Conservation (phyloP, 1,140 invertebrate species). For the Atta texana region DNA sequence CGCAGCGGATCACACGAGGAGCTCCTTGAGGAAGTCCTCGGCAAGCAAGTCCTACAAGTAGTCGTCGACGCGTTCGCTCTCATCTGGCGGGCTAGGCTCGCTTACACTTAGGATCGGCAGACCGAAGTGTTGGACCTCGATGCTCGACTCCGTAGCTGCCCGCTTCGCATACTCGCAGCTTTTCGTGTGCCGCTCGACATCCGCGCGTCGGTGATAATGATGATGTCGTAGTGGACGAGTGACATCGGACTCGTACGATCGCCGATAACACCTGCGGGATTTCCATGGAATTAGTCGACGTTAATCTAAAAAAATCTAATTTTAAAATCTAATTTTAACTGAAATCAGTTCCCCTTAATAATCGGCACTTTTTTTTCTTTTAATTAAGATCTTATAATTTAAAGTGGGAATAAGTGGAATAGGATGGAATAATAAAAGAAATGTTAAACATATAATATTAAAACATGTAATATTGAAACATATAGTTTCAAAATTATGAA, state of each 20-base stretch:
- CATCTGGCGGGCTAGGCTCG: constrained; percentile 92
- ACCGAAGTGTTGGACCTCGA: constrained; percentile 88
- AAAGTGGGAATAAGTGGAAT: too few relatives aligned
- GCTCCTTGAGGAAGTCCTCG: constrained; percentile 84
- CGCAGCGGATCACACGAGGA: constrained; percentile 81
- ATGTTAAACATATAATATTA: background rate
- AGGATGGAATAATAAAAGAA: background rate
- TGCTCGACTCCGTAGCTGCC: constrained; percentile 85
- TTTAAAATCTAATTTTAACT: background rate
- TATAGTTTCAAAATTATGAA: background rate
- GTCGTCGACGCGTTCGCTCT: constrained; percentile 86
- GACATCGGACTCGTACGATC: constrained; percentile 80
- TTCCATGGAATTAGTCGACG: background rate
- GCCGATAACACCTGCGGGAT: constrained; percentile 76
- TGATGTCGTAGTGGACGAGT: constrained; percentile 74
- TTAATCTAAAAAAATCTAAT: background rate
- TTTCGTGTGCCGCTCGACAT: constrained; percentile 78
- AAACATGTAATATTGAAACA: background rate
- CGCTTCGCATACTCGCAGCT: constrained; percentile 81
- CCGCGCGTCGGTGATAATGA: constrained; percentile 74
- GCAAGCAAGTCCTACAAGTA: constrained; percentile 85
- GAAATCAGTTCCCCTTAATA: background rate
- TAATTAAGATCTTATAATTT: too few relatives aligned
- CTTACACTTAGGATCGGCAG: constrained; percentile 92
- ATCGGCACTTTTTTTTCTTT: too few relatives aligned